phyloP scores from a whole-genome alignment of 1,140 invertebrate genomes.

The Danaus plexippus region DNA sequence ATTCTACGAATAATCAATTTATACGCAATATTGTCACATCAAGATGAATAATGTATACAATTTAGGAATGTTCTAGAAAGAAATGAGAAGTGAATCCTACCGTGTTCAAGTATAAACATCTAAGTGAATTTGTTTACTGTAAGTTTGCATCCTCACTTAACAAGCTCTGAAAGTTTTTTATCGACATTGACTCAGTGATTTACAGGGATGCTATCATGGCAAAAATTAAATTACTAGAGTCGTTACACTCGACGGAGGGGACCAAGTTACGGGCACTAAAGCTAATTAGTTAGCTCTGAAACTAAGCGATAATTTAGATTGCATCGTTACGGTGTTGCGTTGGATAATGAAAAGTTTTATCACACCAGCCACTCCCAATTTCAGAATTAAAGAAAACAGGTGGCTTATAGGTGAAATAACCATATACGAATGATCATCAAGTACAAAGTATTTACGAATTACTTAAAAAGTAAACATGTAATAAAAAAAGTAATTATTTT shows the following conservation, averaged over 20 bases:
- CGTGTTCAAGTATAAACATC: no score
- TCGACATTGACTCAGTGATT: conserved; percentile 30
- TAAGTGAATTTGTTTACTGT: no score
- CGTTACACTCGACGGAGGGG: conserved; percentile 36
- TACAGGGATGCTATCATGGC: conserved; percentile 39
- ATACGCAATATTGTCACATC: conserved; percentile 34
- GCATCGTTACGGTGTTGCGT: conserved; percentile 42
- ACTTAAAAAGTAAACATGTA: background rate
- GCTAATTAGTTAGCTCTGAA: conserved; percentile 56
- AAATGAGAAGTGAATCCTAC: no score
- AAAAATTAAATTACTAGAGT: conserved; percentile 59
- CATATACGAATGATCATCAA: background rate
- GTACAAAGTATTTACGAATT: no score
- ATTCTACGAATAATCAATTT: conserved; percentile 42
- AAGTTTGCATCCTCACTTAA: conserved; percentile 14
- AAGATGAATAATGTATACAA: conserved; percentile 33
- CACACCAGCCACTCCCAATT: conserved; percentile 8
- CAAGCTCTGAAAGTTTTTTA: conserved; percentile 35
- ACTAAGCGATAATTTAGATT: conserved; percentile 64
- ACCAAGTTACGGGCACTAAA: conserved; percentile 48
- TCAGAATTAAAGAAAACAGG: background rate
- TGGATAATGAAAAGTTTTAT: conserved; percentile 32
- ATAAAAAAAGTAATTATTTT: background rate
- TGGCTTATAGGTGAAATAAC: no score
- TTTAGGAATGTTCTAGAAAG: background rate